A percentile compares a stretch with the other conserved stretches of the same genome.
Conservation (phyloP, 2,797 vertebrate genomes). For the Babyrousa celebensis region DNA sequence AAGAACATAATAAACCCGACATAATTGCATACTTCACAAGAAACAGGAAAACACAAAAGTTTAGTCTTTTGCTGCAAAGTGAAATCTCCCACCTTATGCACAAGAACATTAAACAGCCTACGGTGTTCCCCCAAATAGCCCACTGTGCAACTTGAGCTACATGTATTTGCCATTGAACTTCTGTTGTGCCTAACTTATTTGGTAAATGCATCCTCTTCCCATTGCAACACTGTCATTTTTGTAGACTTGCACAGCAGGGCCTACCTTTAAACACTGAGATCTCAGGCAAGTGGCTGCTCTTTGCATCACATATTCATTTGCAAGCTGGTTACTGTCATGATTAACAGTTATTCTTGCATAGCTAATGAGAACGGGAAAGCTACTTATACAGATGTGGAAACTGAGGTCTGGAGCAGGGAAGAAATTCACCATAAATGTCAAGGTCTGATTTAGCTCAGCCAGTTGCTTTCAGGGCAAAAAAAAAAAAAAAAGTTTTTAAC, state of each 20-base stretch:
- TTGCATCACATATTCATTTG: neutral
- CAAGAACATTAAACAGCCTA: slow-evolving; percentile 68
- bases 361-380: neutral
- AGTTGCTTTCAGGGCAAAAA: neutral
- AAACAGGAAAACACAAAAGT: slow-evolving; percentile 70
- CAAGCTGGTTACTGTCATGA: neutral
- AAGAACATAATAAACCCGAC: slow-evolving; percentile 66
- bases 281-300: neutral
- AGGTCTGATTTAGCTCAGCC: neutral
- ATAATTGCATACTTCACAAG: slow-evolving; percentile 53
- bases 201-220: slow-evolving; percentile 16
- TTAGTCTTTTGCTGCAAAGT: slow-evolving; percentile 71
- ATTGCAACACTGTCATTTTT: neutral
- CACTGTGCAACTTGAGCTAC: slow-evolving; percentile 27
- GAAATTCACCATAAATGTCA: neutral
- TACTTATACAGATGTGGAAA: slow-evolving; percentile 61
- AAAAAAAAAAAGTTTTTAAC: neutral
- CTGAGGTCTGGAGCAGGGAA: neutral
- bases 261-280: slow-evolving; percentile 60
- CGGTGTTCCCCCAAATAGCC: slow-evolving; percentile 71
- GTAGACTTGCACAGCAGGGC: neutral
- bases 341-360: slow-evolving; percentile 4
- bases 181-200: slow-evolving; percentile 66
- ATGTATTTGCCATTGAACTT: slow-evolving; percentile 68
- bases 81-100: slow-evolving; percentile 64